Base-by-base conservation (phyloP, 2,797 vertebrate species). In the Coregonus ussuriensis region DNA sequence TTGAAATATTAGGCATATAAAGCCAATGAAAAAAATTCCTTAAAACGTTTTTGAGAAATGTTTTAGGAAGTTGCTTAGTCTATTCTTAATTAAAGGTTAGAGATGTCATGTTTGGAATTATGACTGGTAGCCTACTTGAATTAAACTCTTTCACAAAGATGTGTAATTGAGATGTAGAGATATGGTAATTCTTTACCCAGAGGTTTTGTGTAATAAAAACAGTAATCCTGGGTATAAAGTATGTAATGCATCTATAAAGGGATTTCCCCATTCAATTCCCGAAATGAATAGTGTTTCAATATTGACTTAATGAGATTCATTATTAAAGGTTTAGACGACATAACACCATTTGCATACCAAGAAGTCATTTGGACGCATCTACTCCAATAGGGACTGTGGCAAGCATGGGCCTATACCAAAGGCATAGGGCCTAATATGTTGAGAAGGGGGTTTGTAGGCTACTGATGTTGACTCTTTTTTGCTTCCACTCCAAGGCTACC, bases 201-300 rank as follows among this genome's bases (percentile, higher is more conserved):
- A 79, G 83, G 77, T 85, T 80, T 86, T 80, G 71, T 70, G 81
- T 82, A 86, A 87, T 85, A 87, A 85, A 56, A 78, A 81, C 70
- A 63, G 54, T 84, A 88, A 89, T 88, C 83, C 78, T 72, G 37
- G 56, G 77, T 78, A 84, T 85, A 79, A 85, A 18, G 56, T 7
- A 59, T 59, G 16, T 21, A 59, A 47, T 66, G 9, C 63, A 66
- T 66, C 62, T 29, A 63, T 47, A 47, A n/a, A 86, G 81, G 72
- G 77, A 82, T 81, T 74, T 71, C 15, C 21, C 11, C 63, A 66
- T 29, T 31, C 3, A 66, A 66, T 66, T 66, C 63, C 9, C 63
- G 13, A 33, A 66, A 31, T 7, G 9, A 31, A 66, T 66, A 47
- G 25, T 59, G n/a, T 66, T 66, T 66, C 7, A 15, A 15, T 66